Conservation (phyloP, 2,113 vertebrate species). For the human region GRCh38 chr11:43065001-43065500, state of each 20-base stretch:
- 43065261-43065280: not conserved
- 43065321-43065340: not conserved
- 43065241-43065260: not conserved
- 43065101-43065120: not conserved
- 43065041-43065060: not conserved
- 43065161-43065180: not conserved
- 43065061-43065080: not conserved
- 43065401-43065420: not conserved
- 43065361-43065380: not conserved
- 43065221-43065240: not conserved
- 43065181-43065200: not conserved
- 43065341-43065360: not conserved
- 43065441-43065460: slow-evolving; percentile 89
- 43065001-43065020: not conserved
- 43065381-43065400: not conserved
- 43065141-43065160: not conserved
- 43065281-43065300: not conserved
- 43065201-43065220: not conserved
- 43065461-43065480: slow-evolving; percentile 79
- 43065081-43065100: not conserved
- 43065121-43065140: not conserved
- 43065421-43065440: slow-evolving; percentile 87
- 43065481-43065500: slow-evolving; percentile 23
- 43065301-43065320: not conserved
- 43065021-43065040: not conserved